Evolutionary conservation across 1,140 invertebrate genomes (phyloP).

Genomic region (Frieseomelitta varia): DNA sequence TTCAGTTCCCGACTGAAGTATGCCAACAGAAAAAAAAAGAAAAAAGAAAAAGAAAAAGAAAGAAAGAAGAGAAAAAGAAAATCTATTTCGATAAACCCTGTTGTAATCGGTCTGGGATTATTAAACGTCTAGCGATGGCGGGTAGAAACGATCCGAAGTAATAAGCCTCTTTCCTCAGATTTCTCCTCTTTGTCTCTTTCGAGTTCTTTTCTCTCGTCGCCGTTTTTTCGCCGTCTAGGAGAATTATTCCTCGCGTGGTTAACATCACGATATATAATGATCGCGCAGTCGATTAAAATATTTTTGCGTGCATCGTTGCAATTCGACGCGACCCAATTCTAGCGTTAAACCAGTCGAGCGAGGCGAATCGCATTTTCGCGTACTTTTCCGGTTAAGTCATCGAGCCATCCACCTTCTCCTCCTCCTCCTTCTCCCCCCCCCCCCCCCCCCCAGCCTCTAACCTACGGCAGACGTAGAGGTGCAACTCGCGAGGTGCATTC

Average conservation of each 20-base stretch:
- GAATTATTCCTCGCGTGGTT: not conserved
- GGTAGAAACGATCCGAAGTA: not conserved
- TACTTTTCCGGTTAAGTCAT: constrained; percentile 34
- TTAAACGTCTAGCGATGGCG: constrained; percentile 18
- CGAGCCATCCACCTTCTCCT: constrained; percentile 47
- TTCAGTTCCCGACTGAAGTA: constrained; percentile 15
- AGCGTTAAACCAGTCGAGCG: not conserved
- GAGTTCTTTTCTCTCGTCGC: too few relatives aligned
- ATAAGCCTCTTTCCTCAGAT: not conserved
- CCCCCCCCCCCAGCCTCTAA: not conserved
- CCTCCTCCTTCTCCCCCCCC: too few relatives aligned
- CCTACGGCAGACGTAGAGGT: constrained; percentile 37
- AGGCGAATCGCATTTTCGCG: constrained; percentile 32
- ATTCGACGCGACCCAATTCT: constrained; percentile 23
- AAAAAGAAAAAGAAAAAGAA: too few relatives aligned
- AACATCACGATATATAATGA: not conserved
- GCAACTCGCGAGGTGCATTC: constrained; percentile 57
- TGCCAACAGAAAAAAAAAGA: not conserved
- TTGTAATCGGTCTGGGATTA: not conserved
- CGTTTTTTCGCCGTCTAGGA: not conserved
- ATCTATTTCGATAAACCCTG: constrained; percentile 27
- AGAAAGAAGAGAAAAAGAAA: not conserved
- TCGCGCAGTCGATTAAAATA: not conserved
- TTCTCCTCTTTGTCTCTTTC: not conserved
- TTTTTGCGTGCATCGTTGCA: not conserved